phyloP scores from a whole-genome alignment of 2,888 invertebrate species.

The Tipula helvola region DNA sequence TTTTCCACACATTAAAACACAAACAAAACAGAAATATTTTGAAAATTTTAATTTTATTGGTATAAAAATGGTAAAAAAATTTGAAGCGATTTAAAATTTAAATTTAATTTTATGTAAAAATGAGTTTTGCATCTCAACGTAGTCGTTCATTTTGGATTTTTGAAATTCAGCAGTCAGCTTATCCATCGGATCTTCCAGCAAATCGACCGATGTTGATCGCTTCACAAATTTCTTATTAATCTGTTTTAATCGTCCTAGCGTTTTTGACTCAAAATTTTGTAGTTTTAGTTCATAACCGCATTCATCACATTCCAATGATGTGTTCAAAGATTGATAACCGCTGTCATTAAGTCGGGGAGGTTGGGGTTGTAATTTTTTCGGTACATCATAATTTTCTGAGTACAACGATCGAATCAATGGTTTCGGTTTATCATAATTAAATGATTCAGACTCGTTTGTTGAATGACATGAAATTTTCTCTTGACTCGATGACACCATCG shows the following conservation, averaged over 20 bases:
- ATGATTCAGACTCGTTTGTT: background rate
- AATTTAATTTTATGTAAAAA: constrained; percentile 9
- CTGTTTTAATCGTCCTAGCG: background rate
- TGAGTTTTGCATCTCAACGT: background rate
- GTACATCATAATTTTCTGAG: background rate
- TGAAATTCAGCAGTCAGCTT: background rate
- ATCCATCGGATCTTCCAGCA: background rate
- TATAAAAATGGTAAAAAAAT: background rate
- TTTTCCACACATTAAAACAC: background rate
- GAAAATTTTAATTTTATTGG: background rate
- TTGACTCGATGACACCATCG: background rate
- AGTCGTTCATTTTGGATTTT: constrained; percentile 6
- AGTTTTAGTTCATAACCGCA: background rate
- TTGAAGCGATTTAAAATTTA: background rate
- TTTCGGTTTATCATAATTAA: background rate
- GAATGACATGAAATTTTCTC: background rate
- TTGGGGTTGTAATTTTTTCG: background rate
- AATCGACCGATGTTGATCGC: background rate
- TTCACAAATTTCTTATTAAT: background rate
- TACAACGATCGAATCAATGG: background rate
- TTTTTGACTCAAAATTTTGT: background rate
- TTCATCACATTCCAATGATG: background rate
- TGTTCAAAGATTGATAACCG: background rate
- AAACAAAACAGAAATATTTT: background rate
- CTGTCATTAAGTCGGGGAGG: background rate